phyloP scores from a whole-genome alignment of 2,888 invertebrate species.

The Siphlonurus alternatus region DNA sequence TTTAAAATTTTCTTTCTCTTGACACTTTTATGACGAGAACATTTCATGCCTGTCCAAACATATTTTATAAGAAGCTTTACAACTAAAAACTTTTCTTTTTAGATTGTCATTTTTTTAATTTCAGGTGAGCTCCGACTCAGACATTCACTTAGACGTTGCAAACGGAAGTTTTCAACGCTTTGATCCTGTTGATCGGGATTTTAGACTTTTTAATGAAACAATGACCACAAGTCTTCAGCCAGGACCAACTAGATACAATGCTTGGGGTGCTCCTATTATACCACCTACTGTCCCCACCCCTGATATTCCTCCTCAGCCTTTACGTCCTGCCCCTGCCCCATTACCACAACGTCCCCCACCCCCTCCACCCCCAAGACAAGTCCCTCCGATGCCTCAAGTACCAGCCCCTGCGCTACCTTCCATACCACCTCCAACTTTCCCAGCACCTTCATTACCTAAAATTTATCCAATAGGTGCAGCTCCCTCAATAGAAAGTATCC shows the following conservation, averaged over 20 bases:
- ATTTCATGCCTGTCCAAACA: background rate
- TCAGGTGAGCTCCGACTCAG: conserved; percentile 18
- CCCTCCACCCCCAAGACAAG: background rate
- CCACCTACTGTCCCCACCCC: background rate
- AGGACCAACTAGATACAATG: background rate
- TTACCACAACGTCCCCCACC: conserved; percentile 1
- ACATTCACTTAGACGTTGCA: background rate
- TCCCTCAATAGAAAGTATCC: background rate
- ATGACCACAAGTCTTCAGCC: too few relatives aligned
- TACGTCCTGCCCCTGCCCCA: conserved; percentile 3
- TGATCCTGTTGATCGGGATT: conserved; percentile 39
- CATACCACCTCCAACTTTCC: conserved; percentile 5
- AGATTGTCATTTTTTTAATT: conserved; percentile 13
- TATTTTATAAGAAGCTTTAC: background rate
- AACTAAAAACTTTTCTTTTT: background rate
- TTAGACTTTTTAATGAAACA: conserved; percentile 7
- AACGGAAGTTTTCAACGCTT: conserved; percentile 37
- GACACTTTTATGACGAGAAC: background rate
- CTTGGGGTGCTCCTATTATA: background rate
- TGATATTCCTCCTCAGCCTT: background rate
- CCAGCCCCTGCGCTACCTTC: background rate
- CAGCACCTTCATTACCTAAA: conserved; percentile 2
- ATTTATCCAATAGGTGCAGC: conserved; percentile 3
- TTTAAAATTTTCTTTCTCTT: background rate
- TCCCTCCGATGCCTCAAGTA: background rate